These are phyloP conservation scores for Petromus typicus DNA, from an alignment of 2,113 vertebrate species.

Conservation along the genomic window DNA sequence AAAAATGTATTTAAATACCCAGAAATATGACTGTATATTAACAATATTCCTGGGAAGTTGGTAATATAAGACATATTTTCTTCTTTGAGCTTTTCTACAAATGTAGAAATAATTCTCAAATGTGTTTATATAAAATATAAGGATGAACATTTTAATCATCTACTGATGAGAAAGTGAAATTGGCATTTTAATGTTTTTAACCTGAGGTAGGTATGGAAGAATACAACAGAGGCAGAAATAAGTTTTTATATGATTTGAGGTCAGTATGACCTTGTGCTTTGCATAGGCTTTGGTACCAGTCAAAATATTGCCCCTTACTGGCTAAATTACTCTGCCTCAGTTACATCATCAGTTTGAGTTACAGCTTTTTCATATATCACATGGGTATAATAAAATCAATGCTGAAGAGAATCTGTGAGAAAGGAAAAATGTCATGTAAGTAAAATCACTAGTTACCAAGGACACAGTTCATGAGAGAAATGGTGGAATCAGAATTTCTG, in stretches of 20 bases:
- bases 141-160: neutral
- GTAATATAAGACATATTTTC: slow-evolving; percentile 16
- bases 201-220: neutral
- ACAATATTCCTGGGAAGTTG: neutral
- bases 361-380: neutral
- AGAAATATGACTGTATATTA: neutral
- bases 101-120: slow-evolving; percentile 43
- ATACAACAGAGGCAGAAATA: neutral
- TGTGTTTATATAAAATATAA: neutral
- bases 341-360: neutral
- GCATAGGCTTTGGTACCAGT: neutral
- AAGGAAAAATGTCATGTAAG: neutral
- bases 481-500: neutral
- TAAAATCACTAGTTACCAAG: slow-evolving; percentile 22
- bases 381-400: neutral
- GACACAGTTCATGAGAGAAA: neutral
- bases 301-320: neutral
- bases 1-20: slow-evolving; percentile 39
- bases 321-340: neutral
- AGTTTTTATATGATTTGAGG: neutral
- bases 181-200: neutral
- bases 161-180: neutral
- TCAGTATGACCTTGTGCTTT: neutral
- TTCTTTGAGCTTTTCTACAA: neutral
- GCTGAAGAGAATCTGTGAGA: neutral